These are phyloP conservation scores for Jacana jacana DNA, from an alignment of 2,113 vertebrate species.

Conservation along the genomic window DNA sequence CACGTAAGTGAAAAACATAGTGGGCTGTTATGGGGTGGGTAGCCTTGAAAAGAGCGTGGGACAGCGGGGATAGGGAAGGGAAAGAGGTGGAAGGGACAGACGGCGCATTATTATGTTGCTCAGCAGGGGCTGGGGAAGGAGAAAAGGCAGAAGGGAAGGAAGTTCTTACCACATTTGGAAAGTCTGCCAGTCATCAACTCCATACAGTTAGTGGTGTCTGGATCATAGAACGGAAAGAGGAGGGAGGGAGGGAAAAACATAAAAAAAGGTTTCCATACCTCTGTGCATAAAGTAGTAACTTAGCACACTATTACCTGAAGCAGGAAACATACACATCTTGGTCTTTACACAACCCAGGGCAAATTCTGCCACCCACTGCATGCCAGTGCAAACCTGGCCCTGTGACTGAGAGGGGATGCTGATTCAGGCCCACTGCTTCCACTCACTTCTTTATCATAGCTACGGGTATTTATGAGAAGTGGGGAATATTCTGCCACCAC, in stretches of 20 bases:
- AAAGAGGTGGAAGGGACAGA: constrained; percentile 1
- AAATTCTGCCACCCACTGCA: constrained; percentile 41
- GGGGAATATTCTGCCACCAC: neutral
- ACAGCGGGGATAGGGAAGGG: constrained; percentile 19
- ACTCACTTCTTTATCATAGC: neutral
- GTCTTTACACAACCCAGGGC: constrained; percentile 24
- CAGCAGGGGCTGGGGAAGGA: constrained; percentile 47
- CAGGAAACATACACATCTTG: constrained; percentile 61
- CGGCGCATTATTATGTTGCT: constrained; percentile 26
- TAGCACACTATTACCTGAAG: constrained; percentile 63
- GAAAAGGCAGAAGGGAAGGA: constrained; percentile 68
- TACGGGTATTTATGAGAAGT: neutral
- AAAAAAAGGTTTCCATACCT: constrained; percentile 71
- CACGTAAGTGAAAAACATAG: constrained; percentile 18
- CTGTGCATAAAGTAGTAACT: constrained; percentile 66
- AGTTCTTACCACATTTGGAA: constrained; percentile 93
- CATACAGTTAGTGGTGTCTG: constrained; percentile 88
- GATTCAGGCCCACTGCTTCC: neutral
- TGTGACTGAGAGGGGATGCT: neutral
- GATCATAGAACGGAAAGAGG: constrained; percentile 79
- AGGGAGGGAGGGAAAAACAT: constrained; percentile 75
- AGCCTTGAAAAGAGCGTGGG: neutral
- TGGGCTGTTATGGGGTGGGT: neutral
- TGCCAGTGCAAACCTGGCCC: neutral
- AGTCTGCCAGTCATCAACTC: constrained; percentile 88